Percentiles rank a stretch among this genome's conserved stretches.
Conservation (phyloP, 64 coral and sea anemone genomes). For the Platygyra sinensis region DNA sequence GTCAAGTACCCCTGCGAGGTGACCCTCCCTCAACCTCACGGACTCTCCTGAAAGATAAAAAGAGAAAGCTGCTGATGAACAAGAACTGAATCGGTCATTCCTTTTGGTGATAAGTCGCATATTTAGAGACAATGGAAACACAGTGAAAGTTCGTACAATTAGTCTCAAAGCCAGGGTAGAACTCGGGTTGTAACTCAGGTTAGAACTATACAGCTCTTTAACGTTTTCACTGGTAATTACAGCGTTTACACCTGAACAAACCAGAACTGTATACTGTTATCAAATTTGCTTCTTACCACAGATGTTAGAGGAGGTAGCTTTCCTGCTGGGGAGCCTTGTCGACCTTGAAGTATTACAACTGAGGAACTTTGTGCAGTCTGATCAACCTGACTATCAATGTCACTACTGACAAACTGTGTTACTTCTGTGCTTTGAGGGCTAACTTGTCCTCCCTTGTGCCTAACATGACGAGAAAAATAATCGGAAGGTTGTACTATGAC, state of each 20-base stretch:
- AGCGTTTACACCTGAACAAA: background rate
- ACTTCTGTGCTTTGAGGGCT: constrained; percentile 75
- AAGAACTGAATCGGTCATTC: background rate
- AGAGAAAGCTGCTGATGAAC: background rate
- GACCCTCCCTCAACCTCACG: constrained; percentile 8
- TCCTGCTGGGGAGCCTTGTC: constrained; percentile 79
- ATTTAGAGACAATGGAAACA: background rate
- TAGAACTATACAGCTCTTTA: too few relatives aligned
- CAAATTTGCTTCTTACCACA: constrained; percentile 21
- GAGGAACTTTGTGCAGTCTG: constrained; percentile 12
- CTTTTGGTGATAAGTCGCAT: too few relatives aligned
- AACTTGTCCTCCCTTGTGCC: constrained; percentile 86
- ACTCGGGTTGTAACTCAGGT: background rate
- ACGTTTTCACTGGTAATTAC: too few relatives aligned
- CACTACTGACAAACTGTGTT: constrained; percentile 51
- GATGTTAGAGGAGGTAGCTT: constrained; percentile 73
- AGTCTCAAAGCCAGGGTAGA: background rate
- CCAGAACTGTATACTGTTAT: background rate
- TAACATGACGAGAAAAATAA: background rate
- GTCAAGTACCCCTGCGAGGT: background rate
- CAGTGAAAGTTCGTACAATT: background rate
- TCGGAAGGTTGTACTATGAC: too few relatives aligned
- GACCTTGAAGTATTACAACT: constrained; percentile 46
- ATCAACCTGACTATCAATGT: constrained; percentile 56
- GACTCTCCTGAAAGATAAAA: constrained; percentile 35